Conservation (phyloP, 2,888 invertebrate genomes). For the Dugesia japonica region DNA sequence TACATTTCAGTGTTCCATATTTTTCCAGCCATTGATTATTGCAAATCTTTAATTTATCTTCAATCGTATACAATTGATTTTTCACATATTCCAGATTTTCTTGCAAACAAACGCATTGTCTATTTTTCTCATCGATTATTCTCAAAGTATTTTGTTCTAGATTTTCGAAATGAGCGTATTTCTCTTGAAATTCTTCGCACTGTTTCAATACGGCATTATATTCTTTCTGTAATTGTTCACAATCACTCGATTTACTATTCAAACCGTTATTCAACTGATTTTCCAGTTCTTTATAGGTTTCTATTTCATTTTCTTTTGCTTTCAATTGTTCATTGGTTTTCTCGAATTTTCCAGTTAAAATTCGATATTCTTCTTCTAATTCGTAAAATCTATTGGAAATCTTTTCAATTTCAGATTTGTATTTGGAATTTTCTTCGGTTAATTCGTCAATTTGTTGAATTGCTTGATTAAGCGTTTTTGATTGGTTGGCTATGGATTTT, state of each 20-base stretch:
- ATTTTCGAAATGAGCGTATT: background rate
- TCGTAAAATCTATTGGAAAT: background rate
- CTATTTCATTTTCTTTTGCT: background rate
- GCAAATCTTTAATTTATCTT: background rate
- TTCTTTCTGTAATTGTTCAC: conserved; percentile 3
- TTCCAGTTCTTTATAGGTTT: background rate
- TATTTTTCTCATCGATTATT: background rate
- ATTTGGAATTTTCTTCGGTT: background rate
- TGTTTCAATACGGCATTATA: background rate
- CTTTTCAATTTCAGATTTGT: background rate
- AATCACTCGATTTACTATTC: background rate
- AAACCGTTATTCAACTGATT: background rate
- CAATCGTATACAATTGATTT: background rate
- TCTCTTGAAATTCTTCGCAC: background rate
- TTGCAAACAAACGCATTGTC: background rate
- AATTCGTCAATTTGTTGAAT: background rate
- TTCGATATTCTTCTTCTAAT: conserved; percentile 9
- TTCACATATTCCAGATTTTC: background rate
- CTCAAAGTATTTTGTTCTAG: background rate
- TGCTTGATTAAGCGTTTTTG: background rate
- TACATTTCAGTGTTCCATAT: background rate
- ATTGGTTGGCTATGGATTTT: background rate
- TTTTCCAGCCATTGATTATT: conserved; percentile 4
- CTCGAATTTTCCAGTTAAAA: background rate
- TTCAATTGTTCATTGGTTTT: background rate